These are phyloP conservation scores for Gopherus flavomarginatus DNA, from an alignment of 2,113 vertebrate species.

Conservation along the genomic window DNA sequence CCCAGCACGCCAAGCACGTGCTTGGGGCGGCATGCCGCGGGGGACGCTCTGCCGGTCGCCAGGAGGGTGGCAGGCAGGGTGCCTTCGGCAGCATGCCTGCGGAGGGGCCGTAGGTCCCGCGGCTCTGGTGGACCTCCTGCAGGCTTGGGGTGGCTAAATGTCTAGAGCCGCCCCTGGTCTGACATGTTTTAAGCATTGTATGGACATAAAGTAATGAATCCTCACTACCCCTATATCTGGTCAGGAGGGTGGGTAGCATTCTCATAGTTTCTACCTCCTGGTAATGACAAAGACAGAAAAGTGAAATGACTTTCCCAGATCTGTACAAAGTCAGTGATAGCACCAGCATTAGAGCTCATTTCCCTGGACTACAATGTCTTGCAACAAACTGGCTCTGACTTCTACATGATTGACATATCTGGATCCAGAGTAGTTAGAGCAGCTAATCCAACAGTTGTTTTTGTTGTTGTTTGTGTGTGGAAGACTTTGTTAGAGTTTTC, in stretches of 20 bases:
- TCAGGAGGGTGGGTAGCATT: not conserved
- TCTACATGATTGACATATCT: not conserved
- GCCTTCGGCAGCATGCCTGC: too few species aligned
- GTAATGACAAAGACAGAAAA: not conserved
- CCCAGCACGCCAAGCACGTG: too few species aligned
- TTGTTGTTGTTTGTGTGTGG: not conserved
- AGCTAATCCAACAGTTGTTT: not conserved
- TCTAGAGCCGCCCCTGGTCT: not conserved
- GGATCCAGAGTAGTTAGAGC: not conserved
- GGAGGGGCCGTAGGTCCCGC: too few species aligned
- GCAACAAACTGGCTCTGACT: not conserved
- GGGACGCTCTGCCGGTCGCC: too few species aligned
- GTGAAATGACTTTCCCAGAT: not conserved
- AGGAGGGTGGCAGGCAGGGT: too few species aligned
- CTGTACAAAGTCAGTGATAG: not conserved
- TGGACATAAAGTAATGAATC: not conserved
- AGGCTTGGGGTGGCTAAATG: too few species aligned
- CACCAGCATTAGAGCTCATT: not conserved
- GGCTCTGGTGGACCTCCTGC: too few species aligned
- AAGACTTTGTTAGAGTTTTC: not conserved
- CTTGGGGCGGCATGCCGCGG: too few species aligned
- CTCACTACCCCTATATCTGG: not conserved
- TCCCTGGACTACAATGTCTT: fast-evolving
- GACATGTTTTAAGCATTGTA: not conserved
- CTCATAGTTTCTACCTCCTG: not conserved